A percentile compares a stretch with the other conserved stretches of the same genome.
Conservation (phyloP, 2,113 vertebrate species). For the Ctenodactylus gundi region DNA sequence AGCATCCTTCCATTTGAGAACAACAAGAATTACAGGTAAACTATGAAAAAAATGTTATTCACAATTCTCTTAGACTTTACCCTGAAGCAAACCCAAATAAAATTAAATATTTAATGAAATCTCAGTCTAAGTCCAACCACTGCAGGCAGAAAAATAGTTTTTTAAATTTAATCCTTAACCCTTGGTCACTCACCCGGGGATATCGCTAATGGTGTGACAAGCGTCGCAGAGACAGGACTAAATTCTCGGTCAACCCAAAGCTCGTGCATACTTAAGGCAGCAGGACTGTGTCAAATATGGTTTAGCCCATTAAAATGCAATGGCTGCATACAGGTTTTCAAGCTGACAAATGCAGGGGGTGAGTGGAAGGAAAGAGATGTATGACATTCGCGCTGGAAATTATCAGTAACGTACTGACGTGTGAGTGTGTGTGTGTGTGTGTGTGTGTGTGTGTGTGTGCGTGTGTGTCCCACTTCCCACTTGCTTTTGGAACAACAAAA, state of each 20-base stretch:
- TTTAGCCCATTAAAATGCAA: background rate
- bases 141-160: conserved; percentile 55
- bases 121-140: conserved; percentile 47
- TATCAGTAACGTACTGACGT: no score
- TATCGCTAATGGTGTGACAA: conserved; percentile 50
- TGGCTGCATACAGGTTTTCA: background rate
- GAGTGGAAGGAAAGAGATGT: background rate
- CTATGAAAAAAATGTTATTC: conserved; percentile 4
- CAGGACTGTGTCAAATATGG: background rate
- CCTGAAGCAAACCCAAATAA: conserved; percentile 63
- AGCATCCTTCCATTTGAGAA: conserved; percentile 23
- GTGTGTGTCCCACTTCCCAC: no score
- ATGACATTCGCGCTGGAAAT: background rate
- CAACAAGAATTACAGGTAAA: conserved; percentile 49
- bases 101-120: conserved; percentile 74
- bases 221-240: background rate
- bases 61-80: conserved; percentile 54
- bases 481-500: background rate
- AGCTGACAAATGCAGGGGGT: background rate
- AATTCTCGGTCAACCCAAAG: background rate
- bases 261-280: conserved; percentile 22
- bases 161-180: conserved; percentile 58
- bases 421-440: no score
- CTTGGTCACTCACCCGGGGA: conserved; percentile 18
- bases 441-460: no score